Base-by-base conservation (phyloP, 1,140 invertebrate species). In the Pinna nobilis region DNA sequence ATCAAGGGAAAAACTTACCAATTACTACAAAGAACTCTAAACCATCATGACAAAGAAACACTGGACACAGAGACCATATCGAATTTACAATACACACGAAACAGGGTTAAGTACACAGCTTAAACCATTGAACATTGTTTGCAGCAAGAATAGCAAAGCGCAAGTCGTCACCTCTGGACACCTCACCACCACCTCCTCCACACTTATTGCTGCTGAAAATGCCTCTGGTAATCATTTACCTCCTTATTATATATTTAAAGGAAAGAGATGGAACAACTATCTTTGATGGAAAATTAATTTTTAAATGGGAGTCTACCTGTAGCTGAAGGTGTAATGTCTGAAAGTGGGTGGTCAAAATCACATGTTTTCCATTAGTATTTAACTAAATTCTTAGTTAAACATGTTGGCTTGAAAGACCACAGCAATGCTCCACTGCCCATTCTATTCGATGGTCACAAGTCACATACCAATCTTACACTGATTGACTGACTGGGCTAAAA, bases 51-150 rank as follows among this genome's bases (percentile, higher is more conserved):
- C 7, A 11, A 25, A 9, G 37, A 20, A 32, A 32, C 13, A 23
- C 30, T 15, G 41, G 6, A 13, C 18, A n/a, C 23, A 55, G 5
- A 61, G 55, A 64, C 73, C 65, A 33, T 6, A 63, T 11, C n/a
- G 28, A 28, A 73, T 65, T 33, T 72, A 53, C 20, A 72, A 71
- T 33, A 30, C 55, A 41, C 90, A 91, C 78, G 90, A 91, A 76
- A 90, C 86, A 7, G 35, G 51, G 9, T n/a, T 68, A 6, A 41
- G 11, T 37, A 39, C 33, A 28, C 37, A 57, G 11, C 60, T 64
- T 55, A 32, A n/a, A 23, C 69, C 59, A 13, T 35, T 53, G 20
- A 44, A 30, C 33, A 37, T 57, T 28, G 37, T 65, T 4, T 65
- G 50, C n/a, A n/a, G 6, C n/a, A 59, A 35, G 20, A 39, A 41